Conservation (phyloP, 2,888 invertebrate genomes). For the Ditula angustiorana region DNA sequence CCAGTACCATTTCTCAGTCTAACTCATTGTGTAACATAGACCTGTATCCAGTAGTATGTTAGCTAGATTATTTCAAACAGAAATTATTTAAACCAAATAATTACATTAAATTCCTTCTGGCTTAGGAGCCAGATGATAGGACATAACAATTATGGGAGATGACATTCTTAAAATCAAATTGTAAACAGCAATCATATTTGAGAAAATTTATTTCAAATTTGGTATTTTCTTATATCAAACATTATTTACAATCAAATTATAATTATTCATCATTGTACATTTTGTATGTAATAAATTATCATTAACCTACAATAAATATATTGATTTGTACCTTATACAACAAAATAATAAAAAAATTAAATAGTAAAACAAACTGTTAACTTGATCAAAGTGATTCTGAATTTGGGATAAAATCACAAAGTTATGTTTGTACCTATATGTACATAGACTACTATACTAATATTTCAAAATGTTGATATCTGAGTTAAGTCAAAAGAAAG, state of each 20-base stretch:
- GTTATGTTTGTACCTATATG: neutral
- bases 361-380: neutral
- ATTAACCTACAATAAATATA: slow-evolving; percentile 39
- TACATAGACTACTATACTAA: neutral
- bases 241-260: slow-evolving; percentile 41
- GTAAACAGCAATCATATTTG: slow-evolving; percentile 29
- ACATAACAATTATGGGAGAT: too few species aligned
- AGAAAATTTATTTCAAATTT: slow-evolving; percentile 50
- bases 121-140: too few species aligned
- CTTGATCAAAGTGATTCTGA: neutral
- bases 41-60: too few species aligned
- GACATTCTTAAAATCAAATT: too few species aligned
- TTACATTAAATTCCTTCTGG: too few species aligned
- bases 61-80: too few species aligned
- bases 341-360: slow-evolving; percentile 26
- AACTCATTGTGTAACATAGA: too few species aligned
- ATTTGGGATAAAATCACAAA: neutral
- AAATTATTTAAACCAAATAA: too few species aligned
- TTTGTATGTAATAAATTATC: slow-evolving; percentile 45
- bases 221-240: slow-evolving; percentile 53
- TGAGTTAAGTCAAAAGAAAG: neutral
- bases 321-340: slow-evolving; percentile 35
- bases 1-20: too few species aligned
- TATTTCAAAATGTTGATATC: neutral
- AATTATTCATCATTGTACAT: slow-evolving; percentile 35